Evolutionary conservation across 2,888 invertebrate species (phyloP).

Genomic region (Bruchidius siliquastri): DNA sequence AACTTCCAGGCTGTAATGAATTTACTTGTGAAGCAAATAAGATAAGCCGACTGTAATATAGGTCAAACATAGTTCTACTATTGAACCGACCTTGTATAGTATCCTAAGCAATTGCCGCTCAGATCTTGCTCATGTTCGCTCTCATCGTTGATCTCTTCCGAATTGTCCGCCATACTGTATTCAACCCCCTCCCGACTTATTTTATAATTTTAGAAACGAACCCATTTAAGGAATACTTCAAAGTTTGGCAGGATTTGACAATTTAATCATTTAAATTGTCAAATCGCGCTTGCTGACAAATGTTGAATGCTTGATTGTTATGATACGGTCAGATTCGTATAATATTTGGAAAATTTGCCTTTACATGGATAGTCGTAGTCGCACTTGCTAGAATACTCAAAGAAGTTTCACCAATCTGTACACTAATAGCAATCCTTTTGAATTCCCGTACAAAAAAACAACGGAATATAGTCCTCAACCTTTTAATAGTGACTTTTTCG

Average conservation of each 20-base stretch:
- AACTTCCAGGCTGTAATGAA: no score
- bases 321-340: neutral
- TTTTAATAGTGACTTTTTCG: no score
- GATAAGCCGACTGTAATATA: neutral
- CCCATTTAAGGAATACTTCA: neutral
- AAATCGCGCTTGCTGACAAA: neutral
- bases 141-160: slow-evolving; percentile 31
- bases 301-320: neutral
- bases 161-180: slow-evolving; percentile 11
- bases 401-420: no score
- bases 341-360: no score
- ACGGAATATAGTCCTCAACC: no score
- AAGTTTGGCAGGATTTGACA: neutral
- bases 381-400: no score
- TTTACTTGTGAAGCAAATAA: neutral
- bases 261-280: neutral
- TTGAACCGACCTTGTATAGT: slow-evolving; percentile 22
- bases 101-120: slow-evolving; percentile 15
- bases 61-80: neutral
- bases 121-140: slow-evolving; percentile 20
- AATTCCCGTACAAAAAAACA: no score
- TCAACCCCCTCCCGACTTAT: neutral
- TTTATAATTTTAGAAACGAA: neutral
- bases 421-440: no score
- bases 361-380: no score